Evolutionary conservation across 2,113 vertebrate species (phyloP).

Genomic region (Rhinopomastus cyanomelas): DNA sequence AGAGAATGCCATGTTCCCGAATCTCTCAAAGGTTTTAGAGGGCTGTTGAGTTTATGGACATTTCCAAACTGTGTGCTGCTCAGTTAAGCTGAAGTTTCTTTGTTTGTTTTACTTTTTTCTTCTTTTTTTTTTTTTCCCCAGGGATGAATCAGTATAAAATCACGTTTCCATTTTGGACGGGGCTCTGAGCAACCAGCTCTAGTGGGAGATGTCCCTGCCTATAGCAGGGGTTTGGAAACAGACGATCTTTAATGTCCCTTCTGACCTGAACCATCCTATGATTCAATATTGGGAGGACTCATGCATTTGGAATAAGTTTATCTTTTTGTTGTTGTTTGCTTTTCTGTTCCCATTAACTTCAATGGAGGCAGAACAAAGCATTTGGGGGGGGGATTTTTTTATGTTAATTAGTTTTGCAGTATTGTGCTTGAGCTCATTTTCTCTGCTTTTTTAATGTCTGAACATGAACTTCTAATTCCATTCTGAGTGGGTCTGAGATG

Average conservation of each 20-base stretch:
- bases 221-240: too few relatives aligned
- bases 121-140: rapidly evolving
- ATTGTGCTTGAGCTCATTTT: background rate
- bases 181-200: too few relatives aligned
- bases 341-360: background rate
- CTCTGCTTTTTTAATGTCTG: background rate
- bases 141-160: background rate
- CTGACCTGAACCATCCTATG: too few relatives aligned
- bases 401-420: background rate
- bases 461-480: conserved; percentile 30
- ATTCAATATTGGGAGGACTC: background rate
- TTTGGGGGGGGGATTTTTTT: background rate
- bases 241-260: too few relatives aligned
- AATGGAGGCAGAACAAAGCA: background rate
- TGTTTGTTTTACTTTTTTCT: background rate
- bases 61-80: conserved; percentile 5
- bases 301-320: background rate
- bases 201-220: too few relatives aligned
- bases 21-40: background rate
- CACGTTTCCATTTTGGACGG: background rate
- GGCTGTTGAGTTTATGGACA: conserved; percentile 17
- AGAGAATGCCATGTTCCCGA: background rate
- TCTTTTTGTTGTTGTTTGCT: background rate
- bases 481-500: conserved; percentile 11
- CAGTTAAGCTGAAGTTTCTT: background rate